Base-by-base conservation (phyloP, 2,113 vertebrate genomes). In the Nematolebias whitei region DNA sequence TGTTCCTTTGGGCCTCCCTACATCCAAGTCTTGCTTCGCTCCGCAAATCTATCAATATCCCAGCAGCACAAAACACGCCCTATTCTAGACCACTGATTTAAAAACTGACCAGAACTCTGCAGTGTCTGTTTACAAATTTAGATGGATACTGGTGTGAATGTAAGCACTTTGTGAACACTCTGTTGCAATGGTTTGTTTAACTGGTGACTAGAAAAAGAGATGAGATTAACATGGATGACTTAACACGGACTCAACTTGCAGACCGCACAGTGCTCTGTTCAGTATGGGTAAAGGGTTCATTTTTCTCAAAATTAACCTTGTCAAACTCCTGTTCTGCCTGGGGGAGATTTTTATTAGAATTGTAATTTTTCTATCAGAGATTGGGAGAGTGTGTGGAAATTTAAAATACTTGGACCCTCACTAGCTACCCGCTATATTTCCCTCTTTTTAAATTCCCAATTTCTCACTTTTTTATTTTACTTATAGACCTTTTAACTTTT, bases 361-460 rank as follows among this genome's bases (percentile, higher is more conserved):
- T 85, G 71, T 86, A 88, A 88, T 90, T 90, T 88, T 87, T 90
- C 85, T 88, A 89, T 88, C 85, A 84, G 74, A 79, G 64, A 89
- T 84, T 80, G 74, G n/a, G 56, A 60, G 62, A 74, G 80, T 80
- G 85, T 91, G 88, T 90, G 85, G 87, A 85, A 92, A 89, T 85
- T 84, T 68, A 80, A 88, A 76, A 64, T 70, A 71, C 69, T 79
- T 70, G 52, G 81, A 83, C 72, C 68, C 70, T 78, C 58, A 54
- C 62, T 24, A 41, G 20, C 54, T 8, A 2, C 72, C 24, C 22
- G 4, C 40, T 35, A 11, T 19, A 29, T 24, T 39, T 62, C 53
- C 23, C 32, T 24, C 15, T 55, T 55, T 19, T n/a, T 52, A 48
- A 19, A 43, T 23, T 43, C 40, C 32, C 1, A 14, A 41, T 63